Conservation (phyloP, 1,140 invertebrate genomes). For the Drosophila parvula region DNA sequence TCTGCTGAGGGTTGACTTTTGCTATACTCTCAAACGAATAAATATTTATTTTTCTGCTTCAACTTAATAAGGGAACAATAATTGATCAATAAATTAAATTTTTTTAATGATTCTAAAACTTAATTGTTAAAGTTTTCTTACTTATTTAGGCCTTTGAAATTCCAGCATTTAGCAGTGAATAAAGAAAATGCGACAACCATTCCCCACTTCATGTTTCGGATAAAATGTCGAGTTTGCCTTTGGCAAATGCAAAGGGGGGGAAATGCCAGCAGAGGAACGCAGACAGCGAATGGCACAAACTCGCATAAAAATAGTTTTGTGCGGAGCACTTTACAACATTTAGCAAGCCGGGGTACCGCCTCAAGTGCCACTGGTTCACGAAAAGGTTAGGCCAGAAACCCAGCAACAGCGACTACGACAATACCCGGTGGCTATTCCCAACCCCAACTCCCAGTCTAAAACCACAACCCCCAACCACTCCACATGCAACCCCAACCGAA, state of each 20-base stretch:
- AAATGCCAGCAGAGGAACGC: slow-evolving; percentile 22
- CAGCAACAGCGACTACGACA: slow-evolving; percentile 17
- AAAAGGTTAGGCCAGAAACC: slow-evolving; percentile 38
- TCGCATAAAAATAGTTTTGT: slow-evolving; percentile 44
- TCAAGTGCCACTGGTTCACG: slow-evolving; percentile 47
- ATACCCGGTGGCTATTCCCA: slow-evolving; percentile 5
- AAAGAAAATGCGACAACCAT: background rate
- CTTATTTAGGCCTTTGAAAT: background rate
- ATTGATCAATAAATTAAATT: background rate
- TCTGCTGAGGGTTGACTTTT: background rate
- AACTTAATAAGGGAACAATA: background rate
- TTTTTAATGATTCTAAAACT: background rate
- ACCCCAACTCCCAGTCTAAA: background rate
- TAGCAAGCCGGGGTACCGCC: slow-evolving; percentile 29
- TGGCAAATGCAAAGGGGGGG: slow-evolving; percentile 16
- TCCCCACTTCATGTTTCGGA: background rate
- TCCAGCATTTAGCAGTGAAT: background rate
- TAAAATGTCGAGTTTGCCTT: slow-evolving; percentile 22
- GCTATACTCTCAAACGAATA: background rate
- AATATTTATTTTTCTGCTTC: background rate
- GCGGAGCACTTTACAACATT: slow-evolving; percentile 46
- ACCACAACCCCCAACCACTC: slow-evolving; percentile 23
- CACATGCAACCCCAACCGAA: slow-evolving; percentile 26
- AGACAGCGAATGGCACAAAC: slow-evolving; percentile 21
- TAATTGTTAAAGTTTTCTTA: background rate